Conservation (phyloP, 1,140 invertebrate species). For the Musca domestica region DNA sequence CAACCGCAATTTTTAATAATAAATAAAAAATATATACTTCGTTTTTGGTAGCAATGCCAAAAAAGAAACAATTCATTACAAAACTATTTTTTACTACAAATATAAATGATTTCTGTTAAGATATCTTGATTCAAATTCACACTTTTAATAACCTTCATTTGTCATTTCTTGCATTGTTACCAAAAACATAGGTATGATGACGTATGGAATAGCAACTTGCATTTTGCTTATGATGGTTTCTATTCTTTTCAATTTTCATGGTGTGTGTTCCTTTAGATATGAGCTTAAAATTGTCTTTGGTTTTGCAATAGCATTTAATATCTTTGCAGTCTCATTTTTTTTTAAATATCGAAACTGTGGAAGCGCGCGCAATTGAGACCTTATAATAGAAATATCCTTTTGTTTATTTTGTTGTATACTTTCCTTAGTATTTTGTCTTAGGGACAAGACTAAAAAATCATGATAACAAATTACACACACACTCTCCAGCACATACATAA, state of each 20-base stretch:
- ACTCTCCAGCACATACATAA: too few species aligned
- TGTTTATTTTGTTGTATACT: background rate
- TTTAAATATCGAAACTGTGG: background rate
- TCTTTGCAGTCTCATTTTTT: slow-evolving; percentile 6
- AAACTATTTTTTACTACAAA: too few species aligned
- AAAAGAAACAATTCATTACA: too few species aligned
- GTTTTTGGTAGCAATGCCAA: too few species aligned
- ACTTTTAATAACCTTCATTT: background rate
- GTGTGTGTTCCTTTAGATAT: too few species aligned
- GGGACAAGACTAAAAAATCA: background rate
- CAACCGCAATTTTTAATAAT: too few species aligned
- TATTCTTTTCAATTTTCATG: background rate
- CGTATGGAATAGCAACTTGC: background rate
- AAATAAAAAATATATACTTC: too few species aligned
- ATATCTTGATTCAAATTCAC: background rate
- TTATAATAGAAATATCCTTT: slow-evolving; percentile 17
- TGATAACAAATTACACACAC: background rate
- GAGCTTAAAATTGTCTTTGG: too few species aligned
- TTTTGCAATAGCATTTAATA: slow-evolving; percentile 4
- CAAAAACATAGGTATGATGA: background rate
- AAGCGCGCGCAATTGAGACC: slow-evolving; percentile 14
- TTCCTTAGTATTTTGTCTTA: background rate
- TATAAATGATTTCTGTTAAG: too few species aligned
- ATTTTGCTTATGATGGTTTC: background rate
- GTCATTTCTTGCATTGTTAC: background rate